Conservation (phyloP, 1,140 invertebrate genomes). For the Drosophila kurseongensis region DNA sequence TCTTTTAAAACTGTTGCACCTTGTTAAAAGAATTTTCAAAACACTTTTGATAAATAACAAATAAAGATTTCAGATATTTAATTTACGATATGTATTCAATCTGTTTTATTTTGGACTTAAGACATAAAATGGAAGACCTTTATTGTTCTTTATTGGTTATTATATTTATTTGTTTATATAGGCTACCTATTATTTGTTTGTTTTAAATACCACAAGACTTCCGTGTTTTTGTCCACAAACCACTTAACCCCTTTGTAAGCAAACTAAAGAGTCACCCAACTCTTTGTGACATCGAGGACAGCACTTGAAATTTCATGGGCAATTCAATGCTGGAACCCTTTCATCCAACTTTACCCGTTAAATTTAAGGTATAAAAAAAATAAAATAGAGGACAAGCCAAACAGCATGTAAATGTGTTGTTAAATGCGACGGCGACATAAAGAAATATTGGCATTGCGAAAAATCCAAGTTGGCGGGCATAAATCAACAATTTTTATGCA, state of each 20-base stretch:
- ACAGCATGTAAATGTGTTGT: slow-evolving; percentile 74
- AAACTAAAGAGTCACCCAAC: slow-evolving; percentile 7
- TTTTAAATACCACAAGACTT: background rate
- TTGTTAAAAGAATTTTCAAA: too few relatives aligned
- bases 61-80: too few relatives aligned
- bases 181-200: slow-evolving; percentile 13
- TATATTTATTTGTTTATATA: background rate
- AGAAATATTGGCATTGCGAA: slow-evolving; percentile 63
- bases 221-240: slow-evolving; percentile 9
- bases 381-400: slow-evolving; percentile 30
- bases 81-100: too few relatives aligned
- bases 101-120: too few relatives aligned
- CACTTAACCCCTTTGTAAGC: background rate
- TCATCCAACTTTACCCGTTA: slow-evolving; percentile 11
- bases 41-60: too few relatives aligned
- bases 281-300: slow-evolving; percentile 4
- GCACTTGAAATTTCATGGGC: slow-evolving; percentile 53
- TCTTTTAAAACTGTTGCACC: too few relatives aligned
- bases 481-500: slow-evolving; percentile 75
- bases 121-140: too few relatives aligned
- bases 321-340: slow-evolving; percentile 29
- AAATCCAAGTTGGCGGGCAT: slow-evolving; percentile 60
- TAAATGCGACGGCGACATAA: slow-evolving; percentile 63
- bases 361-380: slow-evolving; percentile 11
- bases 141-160: too few relatives aligned